Conservation (phyloP, 2,888 invertebrate genomes). For the Lithophane leautieri region DNA sequence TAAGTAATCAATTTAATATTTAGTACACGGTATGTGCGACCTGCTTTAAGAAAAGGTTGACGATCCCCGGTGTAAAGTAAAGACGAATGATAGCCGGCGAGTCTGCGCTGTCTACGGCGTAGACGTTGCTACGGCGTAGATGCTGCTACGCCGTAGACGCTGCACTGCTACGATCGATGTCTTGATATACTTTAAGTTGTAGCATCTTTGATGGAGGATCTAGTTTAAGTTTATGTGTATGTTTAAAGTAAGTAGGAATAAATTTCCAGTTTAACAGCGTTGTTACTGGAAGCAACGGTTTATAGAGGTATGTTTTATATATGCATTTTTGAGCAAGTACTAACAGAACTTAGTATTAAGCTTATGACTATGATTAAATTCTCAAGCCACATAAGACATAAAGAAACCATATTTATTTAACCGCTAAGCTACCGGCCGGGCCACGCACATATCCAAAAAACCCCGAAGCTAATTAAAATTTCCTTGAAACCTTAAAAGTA, state of each 20-base stretch:
- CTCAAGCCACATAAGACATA: background rate
- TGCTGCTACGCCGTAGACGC: constrained; percentile 38
- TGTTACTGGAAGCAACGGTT: background rate
- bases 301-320: background rate
- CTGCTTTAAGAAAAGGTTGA: constrained; percentile 10
- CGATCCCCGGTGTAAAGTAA: constrained; percentile 26
- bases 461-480: no score
- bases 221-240: constrained; percentile 23
- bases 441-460: no score
- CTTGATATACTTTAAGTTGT: constrained; percentile 38
- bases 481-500: no score
- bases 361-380: no score
- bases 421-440: no score
- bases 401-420: background rate
- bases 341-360: background rate
- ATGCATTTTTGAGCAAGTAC: background rate
- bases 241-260: constrained; percentile 10
- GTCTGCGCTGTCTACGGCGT: constrained; percentile 52
- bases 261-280: background rate
- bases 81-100: constrained; percentile 46
- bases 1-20: background rate
- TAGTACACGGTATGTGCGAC: background rate
- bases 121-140: constrained; percentile 51
- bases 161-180: constrained; percentile 46
- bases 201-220: constrained; percentile 33